Base-by-base conservation (phyloP, 1,140 invertebrate species). In the Drosophila sp. region DNA sequence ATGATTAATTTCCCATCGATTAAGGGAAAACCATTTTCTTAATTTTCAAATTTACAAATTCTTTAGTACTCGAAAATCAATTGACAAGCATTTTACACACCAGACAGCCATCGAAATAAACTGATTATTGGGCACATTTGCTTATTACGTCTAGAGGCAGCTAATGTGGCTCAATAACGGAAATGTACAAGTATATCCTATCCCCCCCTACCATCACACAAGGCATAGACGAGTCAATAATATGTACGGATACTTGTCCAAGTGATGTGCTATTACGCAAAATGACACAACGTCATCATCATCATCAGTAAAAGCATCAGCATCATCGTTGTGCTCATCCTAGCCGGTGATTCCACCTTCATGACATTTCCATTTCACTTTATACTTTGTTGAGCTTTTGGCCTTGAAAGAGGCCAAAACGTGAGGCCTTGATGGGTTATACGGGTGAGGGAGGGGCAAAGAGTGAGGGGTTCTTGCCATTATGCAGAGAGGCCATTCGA, bases 361-460 rank as follows among this genome's bases (percentile, higher is more conserved):
- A 57, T 47, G 38, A 40, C 41, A 47, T 76, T 55, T 76, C 61
- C 27, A 40, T 61, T 44, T 57, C 41, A 33, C 47, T 30, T 67
- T 69, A 55, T 56, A 33, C 60, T 30, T 67, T 69, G 60, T 56
- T 63, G 40, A 47, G 38, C 57, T 60, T 17, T 44, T 79, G 80
- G 50, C 84, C 83, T 87, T 89, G 84, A 55, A 68, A 67, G 56
- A 62, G 72, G 72, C 76, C 76, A 76, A 66, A 69, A 65, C 70
- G 67, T 77, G 70, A 71, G 72, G 35, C 77, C 68, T 78, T 78
- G 61, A 54, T 55, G 30, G 50, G 35, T 40, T 40, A 17, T 17
- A 17, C 35, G 35, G 38, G 40, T 57, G 58, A 25, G 8, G 17
- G 17, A 17, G 17, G 17, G 17, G 17, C 17, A 17, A 17, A 17